Conservation (phyloP, 2,797 vertebrate species). For the Octomys mimax region DNA sequence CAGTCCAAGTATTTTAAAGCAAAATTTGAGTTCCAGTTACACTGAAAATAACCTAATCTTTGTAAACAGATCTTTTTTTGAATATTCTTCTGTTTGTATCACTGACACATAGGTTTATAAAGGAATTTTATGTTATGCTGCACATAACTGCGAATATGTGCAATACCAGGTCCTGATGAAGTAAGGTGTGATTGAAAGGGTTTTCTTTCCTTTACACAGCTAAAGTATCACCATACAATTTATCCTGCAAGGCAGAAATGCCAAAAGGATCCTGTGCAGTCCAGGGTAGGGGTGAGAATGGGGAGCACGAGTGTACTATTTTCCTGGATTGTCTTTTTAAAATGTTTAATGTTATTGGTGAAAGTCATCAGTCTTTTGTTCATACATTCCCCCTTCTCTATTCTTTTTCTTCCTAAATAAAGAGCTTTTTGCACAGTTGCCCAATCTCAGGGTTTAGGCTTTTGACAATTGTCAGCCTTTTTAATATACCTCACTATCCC, state of each 20-base stretch:
- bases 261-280: neutral
- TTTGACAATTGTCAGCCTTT: neutral
- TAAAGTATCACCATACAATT: neutral
- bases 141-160: neutral
- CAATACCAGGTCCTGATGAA: neutral
- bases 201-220: neutral
- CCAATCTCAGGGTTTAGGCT: neutral
- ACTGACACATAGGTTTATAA: neutral
- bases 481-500: neutral
- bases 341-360: neutral
- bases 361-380: neutral
- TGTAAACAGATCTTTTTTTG: slow-evolving; percentile 16
- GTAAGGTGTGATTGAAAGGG: neutral
- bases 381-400: neutral
- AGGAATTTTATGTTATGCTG: slow-evolving; percentile 6
- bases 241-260: neutral
- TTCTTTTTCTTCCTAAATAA: neutral
- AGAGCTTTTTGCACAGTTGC: neutral
- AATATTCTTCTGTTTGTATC: neutral
- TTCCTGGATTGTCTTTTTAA: neutral
- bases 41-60: neutral
- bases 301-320: neutral
- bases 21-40: slow-evolving; percentile 54
- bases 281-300: neutral
- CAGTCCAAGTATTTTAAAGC: slow-evolving; percentile 21